These are phyloP conservation scores for Acropternis orthonyx DNA, from an alignment of 2,797 vertebrate genomes.

Conservation along the genomic window DNA sequence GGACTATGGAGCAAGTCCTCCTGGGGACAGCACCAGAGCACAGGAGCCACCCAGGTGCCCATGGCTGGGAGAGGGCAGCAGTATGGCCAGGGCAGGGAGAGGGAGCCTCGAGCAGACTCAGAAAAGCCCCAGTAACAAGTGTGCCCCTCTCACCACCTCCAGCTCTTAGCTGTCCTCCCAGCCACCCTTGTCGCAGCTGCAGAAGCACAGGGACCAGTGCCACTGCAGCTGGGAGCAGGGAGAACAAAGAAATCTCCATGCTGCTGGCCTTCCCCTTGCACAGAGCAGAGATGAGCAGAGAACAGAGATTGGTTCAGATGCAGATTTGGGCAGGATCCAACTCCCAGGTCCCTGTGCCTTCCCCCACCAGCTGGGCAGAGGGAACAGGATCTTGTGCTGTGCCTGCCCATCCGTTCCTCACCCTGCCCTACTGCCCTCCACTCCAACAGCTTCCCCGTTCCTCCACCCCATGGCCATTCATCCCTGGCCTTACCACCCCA, in stretches of 20 bases:
- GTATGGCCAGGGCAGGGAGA: neutral
- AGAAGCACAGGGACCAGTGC: neutral
- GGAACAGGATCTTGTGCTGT: neutral
- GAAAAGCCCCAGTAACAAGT: neutral
- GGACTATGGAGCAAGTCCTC: neutral
- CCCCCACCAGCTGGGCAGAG: neutral
- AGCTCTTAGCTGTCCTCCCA: neutral
- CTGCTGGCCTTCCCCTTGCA: neutral
- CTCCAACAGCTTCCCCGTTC: neutral
- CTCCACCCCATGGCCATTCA: neutral
- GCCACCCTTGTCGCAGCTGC: neutral
- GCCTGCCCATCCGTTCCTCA: neutral
- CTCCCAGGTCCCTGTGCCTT: neutral
- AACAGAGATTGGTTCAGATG: neutral
- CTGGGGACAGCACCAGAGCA: neutral
- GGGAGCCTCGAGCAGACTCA: neutral
- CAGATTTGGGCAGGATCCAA: neutral
- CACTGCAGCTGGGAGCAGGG: neutral
- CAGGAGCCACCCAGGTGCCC: neutral
- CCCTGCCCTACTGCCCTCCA: fast-evolving
- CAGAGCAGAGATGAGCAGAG: neutral
- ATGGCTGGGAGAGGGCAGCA: neutral
- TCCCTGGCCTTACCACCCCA: neutral
- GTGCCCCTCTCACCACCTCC: neutral
- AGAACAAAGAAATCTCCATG: neutral